These are phyloP conservation scores for Eubucco bourcierii DNA, from an alignment of 2,113 vertebrate species.

Conservation along the genomic window DNA sequence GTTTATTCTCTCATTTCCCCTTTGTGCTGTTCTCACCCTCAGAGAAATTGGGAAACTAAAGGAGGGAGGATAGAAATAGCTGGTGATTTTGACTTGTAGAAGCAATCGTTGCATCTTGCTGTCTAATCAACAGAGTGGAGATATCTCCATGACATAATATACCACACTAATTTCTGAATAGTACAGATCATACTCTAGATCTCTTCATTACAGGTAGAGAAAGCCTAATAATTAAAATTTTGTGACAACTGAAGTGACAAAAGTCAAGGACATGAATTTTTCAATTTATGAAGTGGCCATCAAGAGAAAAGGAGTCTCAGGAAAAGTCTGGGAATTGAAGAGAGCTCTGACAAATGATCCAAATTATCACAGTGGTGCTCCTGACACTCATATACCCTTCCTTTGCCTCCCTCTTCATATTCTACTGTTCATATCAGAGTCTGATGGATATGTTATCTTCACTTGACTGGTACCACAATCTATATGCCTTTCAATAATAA, in stretches of 20 bases:
- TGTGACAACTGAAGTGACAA: accelerated
- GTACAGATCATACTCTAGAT: neutral
- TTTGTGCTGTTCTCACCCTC: neutral
- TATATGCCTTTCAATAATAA: neutral
- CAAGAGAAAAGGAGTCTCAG: neutral
- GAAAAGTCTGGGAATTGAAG: neutral
- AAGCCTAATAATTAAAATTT: neutral
- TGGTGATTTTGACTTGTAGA: neutral
- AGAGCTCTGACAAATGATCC: neutral
- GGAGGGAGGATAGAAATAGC: accelerated
- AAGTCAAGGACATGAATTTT: neutral
- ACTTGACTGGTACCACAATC: accelerated
- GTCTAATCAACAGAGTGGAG: neutral
- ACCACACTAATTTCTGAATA: neutral
- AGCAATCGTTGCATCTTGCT: neutral
- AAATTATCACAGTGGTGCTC: neutral
- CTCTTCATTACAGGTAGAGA: neutral
- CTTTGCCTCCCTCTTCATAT: neutral
- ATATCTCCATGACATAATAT: neutral
- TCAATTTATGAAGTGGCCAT: accelerated
- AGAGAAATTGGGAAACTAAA: neutral
- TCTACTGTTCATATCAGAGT: neutral
- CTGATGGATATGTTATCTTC: neutral
- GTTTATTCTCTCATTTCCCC: neutral
- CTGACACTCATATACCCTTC: neutral